Evolutionary conservation across 92 coral and sea anemone genomes (phyloP).

Genomic region (Zoanthus sociatus): DNA sequence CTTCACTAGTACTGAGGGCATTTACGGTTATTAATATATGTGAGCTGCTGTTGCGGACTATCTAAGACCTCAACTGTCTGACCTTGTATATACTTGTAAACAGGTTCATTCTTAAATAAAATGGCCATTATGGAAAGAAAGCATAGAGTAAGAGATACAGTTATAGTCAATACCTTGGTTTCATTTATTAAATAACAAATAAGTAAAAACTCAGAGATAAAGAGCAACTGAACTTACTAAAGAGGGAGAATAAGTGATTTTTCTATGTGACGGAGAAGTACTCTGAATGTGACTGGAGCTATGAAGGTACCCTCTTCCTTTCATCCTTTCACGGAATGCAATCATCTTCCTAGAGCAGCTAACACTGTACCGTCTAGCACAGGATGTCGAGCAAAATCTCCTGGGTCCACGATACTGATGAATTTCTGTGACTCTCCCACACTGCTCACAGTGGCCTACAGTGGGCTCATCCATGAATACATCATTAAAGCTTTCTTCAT

Average conservation of each 20-base stretch:
- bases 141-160: too few relatives aligned
- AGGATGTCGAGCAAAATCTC: slow-evolving; percentile 94
- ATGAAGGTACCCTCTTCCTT: slow-evolving; percentile 74
- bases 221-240: slow-evolving; percentile 51
- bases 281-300: slow-evolving; percentile 55
- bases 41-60: too few relatives aligned
- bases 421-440: slow-evolving; percentile 80
- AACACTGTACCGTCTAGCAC: slow-evolving; percentile 96
- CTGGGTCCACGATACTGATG: slow-evolving; percentile 87
- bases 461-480: slow-evolving; percentile 77
- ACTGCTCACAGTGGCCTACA: slow-evolving; percentile 86
- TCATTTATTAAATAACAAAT: too few relatives aligned
- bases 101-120: too few relatives aligned
- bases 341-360: slow-evolving; percentile 94
- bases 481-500: slow-evolving; percentile 80
- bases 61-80: too few relatives aligned
- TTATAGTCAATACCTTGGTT: not conserved
- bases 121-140: too few relatives aligned
- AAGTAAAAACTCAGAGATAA: not conserved
- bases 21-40: too few relatives aligned
- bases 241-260: slow-evolving; percentile 60
- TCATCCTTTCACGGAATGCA: slow-evolving; percentile 81
- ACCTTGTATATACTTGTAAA: too few relatives aligned
- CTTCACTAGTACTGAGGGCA: too few relatives aligned
- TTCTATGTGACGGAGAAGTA: slow-evolving; percentile 60